Evolutionary conservation across 1,140 invertebrate genomes (phyloP).

Genomic region (Penaeus vannamei): DNA sequence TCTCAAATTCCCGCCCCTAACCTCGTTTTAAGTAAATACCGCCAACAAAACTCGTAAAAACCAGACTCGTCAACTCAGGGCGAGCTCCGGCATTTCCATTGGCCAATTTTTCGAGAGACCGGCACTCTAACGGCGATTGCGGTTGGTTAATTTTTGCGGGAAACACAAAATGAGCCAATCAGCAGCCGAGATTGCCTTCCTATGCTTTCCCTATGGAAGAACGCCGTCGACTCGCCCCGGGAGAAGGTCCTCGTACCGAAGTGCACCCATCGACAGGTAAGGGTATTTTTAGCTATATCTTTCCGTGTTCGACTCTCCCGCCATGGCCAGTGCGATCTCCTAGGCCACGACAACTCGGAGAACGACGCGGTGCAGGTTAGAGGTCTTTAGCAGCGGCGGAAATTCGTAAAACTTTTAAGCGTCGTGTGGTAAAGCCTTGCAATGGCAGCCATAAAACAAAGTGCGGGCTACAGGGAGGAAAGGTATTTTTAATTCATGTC

Average conservation of each 20-base stretch:
- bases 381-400: not conserved
- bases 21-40: not conserved
- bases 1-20: not conserved
- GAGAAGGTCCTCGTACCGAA: conserved; percentile 11
- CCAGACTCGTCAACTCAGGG: conserved; percentile 27
- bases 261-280: conserved; percentile 42
- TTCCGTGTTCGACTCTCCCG: not conserved
- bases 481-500: not conserved
- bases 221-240: conserved; percentile 52
- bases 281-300: conserved; percentile 40
- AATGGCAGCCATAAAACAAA: conserved; percentile 59
- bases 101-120: conserved; percentile 9
- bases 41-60: conserved; percentile 32
- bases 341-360: not conserved
- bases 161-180: conserved; percentile 63
- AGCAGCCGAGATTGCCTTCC: conserved; percentile 32
- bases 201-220: conserved; percentile 64
- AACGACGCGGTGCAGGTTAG: not conserved
- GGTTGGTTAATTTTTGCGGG: conserved; percentile 55
- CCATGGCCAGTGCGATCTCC: not conserved
- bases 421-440: conserved; percentile 53
- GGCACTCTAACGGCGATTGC: not conserved
- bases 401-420: conserved; percentile 47
- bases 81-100: conserved; percentile 34
- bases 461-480: not conserved